phyloP scores from a whole-genome alignment of 2,113 vertebrate species.

The Trachemys scripta region DNA sequence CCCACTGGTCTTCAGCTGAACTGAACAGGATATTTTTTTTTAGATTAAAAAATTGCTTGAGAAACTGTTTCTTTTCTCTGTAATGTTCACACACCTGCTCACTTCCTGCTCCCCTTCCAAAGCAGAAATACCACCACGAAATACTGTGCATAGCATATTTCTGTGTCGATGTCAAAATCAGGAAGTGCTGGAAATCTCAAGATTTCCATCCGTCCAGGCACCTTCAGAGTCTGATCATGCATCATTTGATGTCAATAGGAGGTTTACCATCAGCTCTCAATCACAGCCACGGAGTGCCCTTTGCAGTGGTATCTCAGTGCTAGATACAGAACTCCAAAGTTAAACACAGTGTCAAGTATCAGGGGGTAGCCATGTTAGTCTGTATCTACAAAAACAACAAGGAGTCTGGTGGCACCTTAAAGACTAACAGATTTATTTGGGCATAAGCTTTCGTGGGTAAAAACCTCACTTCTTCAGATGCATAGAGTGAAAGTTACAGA shows the following conservation, averaged over 20 bases:
- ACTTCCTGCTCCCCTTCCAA: not conserved
- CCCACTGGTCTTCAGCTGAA: not conserved
- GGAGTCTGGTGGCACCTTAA: no score
- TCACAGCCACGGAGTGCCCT: not conserved
- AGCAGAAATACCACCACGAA: not conserved
- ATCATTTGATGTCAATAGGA: not conserved
- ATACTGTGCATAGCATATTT: not conserved
- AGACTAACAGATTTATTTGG: no score
- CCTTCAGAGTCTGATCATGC: not conserved
- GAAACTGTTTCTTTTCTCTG: not conserved
- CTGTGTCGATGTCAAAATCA: not conserved
- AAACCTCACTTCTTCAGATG: no score
- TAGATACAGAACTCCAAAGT: not conserved
- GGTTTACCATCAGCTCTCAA: not conserved
- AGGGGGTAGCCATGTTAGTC: no score
- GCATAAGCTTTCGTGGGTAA: no score
- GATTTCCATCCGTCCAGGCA: not conserved
- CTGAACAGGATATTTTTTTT: not conserved
- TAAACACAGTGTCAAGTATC: not conserved
- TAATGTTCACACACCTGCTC: not conserved
- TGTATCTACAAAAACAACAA: no score
- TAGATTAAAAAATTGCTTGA: no score
- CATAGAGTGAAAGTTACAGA: no score
- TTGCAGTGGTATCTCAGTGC: not conserved
- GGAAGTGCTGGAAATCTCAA: not conserved